Base-by-base conservation (phyloP, 2,888 invertebrate species). In the Eilema depressum region DNA sequence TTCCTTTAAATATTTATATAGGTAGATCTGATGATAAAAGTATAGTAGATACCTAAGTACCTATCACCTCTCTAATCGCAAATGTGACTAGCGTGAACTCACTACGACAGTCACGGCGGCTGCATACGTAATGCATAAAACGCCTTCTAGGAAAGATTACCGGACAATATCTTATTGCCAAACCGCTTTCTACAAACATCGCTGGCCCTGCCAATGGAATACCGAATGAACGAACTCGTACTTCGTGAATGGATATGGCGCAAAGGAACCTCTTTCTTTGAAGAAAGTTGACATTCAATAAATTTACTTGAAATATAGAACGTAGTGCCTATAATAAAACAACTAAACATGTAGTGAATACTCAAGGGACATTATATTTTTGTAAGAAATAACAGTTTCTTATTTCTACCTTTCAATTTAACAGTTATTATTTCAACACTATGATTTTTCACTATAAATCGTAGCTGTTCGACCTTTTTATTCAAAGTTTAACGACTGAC, bases 151-250 rank as follows among this genome's bases (percentile, higher is more conserved):
- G 95, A 95, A 95, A 93, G 92, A 94, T 94, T 92, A 93, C 90
- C 88, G 91, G 91, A 94, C 94, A 94, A 94, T 91, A 86, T 88
- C 88, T 91, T 94, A 93, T 94, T 93, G 91, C 93, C 91, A 93
- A 95, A 94, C 92, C 88, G 94, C 95, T 95, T 95, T 95, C 95
- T 95, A 95, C 93, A 90, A 92, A 92, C 91, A 89, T 86, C 84
- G 84, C 79, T 80, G 77, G 62, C 81, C 79, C 77, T 88, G 89
- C 89, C 80, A 81, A 80, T 84, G 79, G 93, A 93, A 94, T 94
- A 93, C 91, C 86, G 84, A 93, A 88, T 89, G 85, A 84, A 77
- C 70, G 74, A 3, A 28, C n/a, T n/a, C 3, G 28, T 66, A 78
- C 77, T 81, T 81, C 82, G 81, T 81, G 84, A 81, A 87, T 90